Base-by-base conservation (phyloP, 2,797 vertebrate species). In the Hylomyscus alleni region DNA sequence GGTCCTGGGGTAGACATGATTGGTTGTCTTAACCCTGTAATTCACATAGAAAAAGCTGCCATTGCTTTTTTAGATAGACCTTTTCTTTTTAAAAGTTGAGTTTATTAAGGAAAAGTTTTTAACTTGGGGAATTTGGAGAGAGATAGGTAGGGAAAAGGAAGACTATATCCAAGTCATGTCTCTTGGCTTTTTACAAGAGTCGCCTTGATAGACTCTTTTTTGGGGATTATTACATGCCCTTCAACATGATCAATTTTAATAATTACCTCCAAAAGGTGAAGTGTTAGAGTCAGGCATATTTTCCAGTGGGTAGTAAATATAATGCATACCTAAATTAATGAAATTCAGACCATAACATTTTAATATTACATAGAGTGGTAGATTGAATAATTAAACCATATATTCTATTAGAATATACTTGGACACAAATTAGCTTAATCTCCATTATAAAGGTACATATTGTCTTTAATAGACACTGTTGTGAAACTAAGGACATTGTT, bases 321-420 rank as follows among this genome's bases (percentile, higher is more conserved):
- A 67, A 31, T 77, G 7, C 31, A 77, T 89, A 24, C n/a, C 76
- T 29, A 88, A 75, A 54, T 77, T 44, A 92, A 78, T 91, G 3
- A 20, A 76, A 34, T 73, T 89, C 3, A 58, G 62, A 89, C 90
- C 52, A 62, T 65, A 69, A 2, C 65, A 10, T 78, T 88, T 84
- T 95, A 86, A 54, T 88, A 10, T 86, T 92, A 88, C 37, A 47
- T 86, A 62, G 47, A 24, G 13, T 31, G 29, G 20, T 52, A 89
- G 37, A 88, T 47, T 89, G n/a, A 87, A 17, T 72, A 90, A 15
- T 29, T 72, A 47, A 88, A 31, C 13, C 37, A 75, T 31, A 40
- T 90, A 37, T 44, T 82, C 50, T 94, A 20, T 89, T 95, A 90
- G 67, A 83, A 91, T 62, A 62, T 14, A 44, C 69, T 85, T 78